Percentiles rank a stretch among this genome's conserved stretches.
Conservation (phyloP, 2,888 invertebrate species). For the Stenotaenia linearis region DNA sequence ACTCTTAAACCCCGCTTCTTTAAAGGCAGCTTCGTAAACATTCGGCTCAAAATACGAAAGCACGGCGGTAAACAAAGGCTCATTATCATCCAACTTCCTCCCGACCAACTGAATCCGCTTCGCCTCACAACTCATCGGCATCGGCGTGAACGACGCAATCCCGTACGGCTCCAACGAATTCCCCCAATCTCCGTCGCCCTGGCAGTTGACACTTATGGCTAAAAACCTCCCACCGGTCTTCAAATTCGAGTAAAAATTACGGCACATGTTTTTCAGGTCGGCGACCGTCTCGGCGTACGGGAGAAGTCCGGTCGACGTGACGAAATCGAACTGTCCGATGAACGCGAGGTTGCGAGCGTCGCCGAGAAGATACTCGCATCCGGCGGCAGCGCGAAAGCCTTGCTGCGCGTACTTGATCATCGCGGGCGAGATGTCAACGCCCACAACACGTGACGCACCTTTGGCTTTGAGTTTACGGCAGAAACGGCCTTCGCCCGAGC, state of each 20-base stretch:
- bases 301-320: neutral
- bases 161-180: neutral
- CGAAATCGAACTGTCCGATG: conserved; percentile 10
- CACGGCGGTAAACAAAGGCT: neutral
- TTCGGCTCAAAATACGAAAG: neutral
- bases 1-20: neutral
- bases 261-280: neutral
- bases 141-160: neutral
- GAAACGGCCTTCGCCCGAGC: neutral
- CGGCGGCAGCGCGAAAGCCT: neutral
- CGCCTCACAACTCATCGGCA: neutral
- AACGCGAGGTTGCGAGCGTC: neutral
- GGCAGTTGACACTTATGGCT: neutral
- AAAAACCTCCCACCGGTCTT: neutral
- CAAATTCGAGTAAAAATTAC: neutral
- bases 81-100: neutral
- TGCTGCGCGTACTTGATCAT: neutral
- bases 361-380: neutral
- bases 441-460: neutral
- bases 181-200: neutral
- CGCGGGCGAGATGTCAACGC: neutral
- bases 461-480: neutral
- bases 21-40: neutral
- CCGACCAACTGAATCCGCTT: neutral
- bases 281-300: neutral